These are phyloP conservation scores for Esperia sulphurella DNA, from an alignment of 2,888 invertebrate species.

Conservation along the genomic window DNA sequence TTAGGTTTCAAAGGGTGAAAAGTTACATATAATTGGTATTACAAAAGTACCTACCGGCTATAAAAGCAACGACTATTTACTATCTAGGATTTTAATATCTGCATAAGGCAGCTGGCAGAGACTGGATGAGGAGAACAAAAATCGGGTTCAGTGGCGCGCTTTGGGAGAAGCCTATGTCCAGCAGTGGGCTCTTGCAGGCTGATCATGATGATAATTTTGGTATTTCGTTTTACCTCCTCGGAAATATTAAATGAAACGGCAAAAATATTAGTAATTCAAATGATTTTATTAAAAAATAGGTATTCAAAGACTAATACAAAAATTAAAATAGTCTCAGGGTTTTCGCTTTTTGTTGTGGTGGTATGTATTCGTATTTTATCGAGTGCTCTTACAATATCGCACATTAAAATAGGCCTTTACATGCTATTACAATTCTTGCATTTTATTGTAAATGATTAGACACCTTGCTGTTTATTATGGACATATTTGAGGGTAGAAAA, in stretches of 20 bases:
- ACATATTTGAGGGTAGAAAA: no score
- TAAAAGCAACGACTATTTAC: no score
- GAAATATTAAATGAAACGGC: slow-evolving; percentile 27
- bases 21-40: no score
- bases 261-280: slow-evolving; percentile 46
- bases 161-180: no score
- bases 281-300: slow-evolving; percentile 75
- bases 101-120: no score
- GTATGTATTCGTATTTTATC: slow-evolving; percentile 21
- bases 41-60: no score
- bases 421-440: slow-evolving; percentile 7
- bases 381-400: slow-evolving; percentile 19
- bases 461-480: slow-evolving; percentile 26
- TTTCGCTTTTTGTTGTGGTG: slow-evolving; percentile 30
- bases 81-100: no score
- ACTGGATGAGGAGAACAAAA: no score
- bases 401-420: slow-evolving; percentile 44
- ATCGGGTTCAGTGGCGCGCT: no score
- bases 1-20: no score
- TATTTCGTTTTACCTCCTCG: not conserved
- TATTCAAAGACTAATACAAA: slow-evolving; percentile 70
- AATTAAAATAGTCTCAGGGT: slow-evolving; percentile 51
- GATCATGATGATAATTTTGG: no score
- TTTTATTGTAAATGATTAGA: slow-evolving; percentile 17
- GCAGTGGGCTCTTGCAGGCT: no score